These are phyloP conservation scores for Pipistrellus kuhlii DNA, from an alignment of 2,797 vertebrate species.

Conservation along the genomic window DNA sequence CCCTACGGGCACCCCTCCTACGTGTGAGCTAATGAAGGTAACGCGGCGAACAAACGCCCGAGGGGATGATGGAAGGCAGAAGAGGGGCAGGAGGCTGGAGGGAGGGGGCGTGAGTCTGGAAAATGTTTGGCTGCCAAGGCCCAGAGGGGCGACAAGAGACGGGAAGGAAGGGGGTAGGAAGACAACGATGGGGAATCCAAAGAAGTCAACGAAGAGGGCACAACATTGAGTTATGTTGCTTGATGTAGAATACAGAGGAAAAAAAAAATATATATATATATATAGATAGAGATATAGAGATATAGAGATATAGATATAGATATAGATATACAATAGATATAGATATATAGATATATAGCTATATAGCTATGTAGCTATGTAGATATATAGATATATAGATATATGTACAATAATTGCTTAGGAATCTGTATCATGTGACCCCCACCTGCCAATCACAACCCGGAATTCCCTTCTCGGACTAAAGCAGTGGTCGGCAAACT, in stretches of 20 bases:
- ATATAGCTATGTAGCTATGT: too few species aligned
- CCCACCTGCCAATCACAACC: background rate
- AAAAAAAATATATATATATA: background rate
- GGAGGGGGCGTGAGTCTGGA: conserved; percentile 60
- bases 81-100: background rate
- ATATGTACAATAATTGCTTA: too few species aligned
- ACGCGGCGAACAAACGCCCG: conserved; percentile 67
- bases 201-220: background rate
- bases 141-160: conserved; percentile 54
- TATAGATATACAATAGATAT: too few species aligned
- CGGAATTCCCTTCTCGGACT: background rate
- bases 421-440: background rate
- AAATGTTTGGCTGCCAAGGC: conserved; percentile 70
- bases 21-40: conserved; percentile 63
- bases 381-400: too few species aligned
- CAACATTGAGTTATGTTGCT: conserved; percentile 42
- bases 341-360: too few species aligned
- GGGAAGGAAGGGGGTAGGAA: conserved; percentile 56
- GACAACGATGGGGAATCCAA: conserved; percentile 52
- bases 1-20: background rate
- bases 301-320: too few species aligned
- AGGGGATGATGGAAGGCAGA: conserved; percentile 51
- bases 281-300: too few species aligned
- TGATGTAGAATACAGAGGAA: background rate
- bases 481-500: too few species aligned